These are phyloP conservation scores for Brachyrhaphis roseni DNA, from an alignment of 2,797 vertebrate genomes.

Conservation along the genomic window DNA sequence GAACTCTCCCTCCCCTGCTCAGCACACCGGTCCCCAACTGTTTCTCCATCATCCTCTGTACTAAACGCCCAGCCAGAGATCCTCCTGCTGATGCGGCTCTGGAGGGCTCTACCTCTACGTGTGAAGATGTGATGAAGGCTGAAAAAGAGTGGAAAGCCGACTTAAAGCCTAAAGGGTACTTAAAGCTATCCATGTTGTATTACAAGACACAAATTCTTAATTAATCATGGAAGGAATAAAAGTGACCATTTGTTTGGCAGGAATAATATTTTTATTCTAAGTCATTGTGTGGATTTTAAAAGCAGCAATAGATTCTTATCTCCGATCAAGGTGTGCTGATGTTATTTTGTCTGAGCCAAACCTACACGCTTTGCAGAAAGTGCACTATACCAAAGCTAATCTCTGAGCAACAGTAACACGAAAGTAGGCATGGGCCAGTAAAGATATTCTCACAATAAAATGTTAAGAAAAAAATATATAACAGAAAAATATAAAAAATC, in stretches of 20 bases:
- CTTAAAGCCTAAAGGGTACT: constrained; percentile 55
- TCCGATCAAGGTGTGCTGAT: not conserved
- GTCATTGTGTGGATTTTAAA: constrained; percentile 29
- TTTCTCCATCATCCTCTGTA: constrained; percentile 29
- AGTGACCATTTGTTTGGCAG: constrained; percentile 77
- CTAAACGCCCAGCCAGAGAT: constrained; percentile 17
- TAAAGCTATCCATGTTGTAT: constrained; percentile 66
- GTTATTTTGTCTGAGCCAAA: constrained; percentile 8
- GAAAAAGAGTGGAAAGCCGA: constrained; percentile 33
- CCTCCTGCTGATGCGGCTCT: constrained; percentile 7
- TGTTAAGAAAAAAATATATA: not conserved
- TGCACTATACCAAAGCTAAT: constrained; percentile 50
- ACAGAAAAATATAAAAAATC: not conserved
- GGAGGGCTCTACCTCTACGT: not conserved
- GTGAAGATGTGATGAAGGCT: constrained; percentile 26
- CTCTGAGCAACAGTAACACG: constrained; percentile 62
- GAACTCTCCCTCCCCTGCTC: constrained; percentile 79
- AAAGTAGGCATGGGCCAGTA: constrained; percentile 16
- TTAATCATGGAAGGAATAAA: constrained; percentile 58
- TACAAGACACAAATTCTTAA: constrained; percentile 31
- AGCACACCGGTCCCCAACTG: constrained; percentile 46
- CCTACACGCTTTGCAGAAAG: constrained; percentile 26
- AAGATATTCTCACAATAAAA: not conserved
- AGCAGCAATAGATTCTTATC: not conserved
- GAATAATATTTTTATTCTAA: constrained; percentile 60